Evolutionary conservation across 2,888 invertebrate species (phyloP), one percentile per base, ranked within the genome.

Genomic region (Athalia cordata): DNA sequence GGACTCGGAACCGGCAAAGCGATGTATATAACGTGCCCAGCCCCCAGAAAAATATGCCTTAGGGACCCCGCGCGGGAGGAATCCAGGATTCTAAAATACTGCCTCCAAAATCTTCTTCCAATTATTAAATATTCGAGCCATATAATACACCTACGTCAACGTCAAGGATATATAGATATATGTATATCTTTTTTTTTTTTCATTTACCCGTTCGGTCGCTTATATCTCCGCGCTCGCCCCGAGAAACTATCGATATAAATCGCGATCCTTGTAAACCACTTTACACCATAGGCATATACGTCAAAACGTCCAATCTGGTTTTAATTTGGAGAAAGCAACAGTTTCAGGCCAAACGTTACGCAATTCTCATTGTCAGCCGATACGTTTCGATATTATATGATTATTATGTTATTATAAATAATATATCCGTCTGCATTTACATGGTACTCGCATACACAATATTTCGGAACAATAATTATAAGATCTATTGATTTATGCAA

Each of bases 41-140:
- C 61, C 75, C 50, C 75, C 75, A 61, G 9, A 62, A 72, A 64
- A 75, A 64, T 75, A 49, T 75, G 75, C 75, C 75, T 64, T 47
- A 11, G 59, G 72, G 72, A 72, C 72, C 15, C 62, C 13, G 29
- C 29, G 29, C 64, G 52, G 64, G 64, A 43, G 64, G 72, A 75
- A 75, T 75, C 75, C 75, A 75, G 64, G 75, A 75, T 75, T 75
- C 64, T 75, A 75, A 75, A 75, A 75, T 75, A 75, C 75, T 75
- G 64, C 75, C 62, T 72, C 68, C 45, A 72, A 47, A 57, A 59
- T 72, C 72, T 50, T 72, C 47, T 47, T 72, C 72, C 72, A 72
- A 72, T 72, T 72, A 72, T 72, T 59, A 59, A 72, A 57, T 13
- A 59, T 59, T 52, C 45, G 13, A 11, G 45, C 49, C 15, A 5